These are phyloP conservation scores for Anolis apletophallus DNA, from an alignment of 2,797 vertebrate genomes.

Conservation along the genomic window DNA sequence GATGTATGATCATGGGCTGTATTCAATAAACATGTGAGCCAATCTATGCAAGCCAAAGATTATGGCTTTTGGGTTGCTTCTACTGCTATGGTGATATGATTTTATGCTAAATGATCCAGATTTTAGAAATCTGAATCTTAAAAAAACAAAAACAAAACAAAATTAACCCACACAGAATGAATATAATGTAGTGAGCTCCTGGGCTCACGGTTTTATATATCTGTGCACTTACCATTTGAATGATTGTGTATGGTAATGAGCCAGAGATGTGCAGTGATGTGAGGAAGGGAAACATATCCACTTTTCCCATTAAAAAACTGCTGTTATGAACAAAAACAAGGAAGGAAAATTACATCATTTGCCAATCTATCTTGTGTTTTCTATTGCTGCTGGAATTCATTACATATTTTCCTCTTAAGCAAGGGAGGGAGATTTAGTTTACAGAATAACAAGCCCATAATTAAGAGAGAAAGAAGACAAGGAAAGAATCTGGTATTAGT, in stretches of 20 bases:
- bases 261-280: conserved; percentile 30
- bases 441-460: conserved; percentile 19
- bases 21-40: background rate
- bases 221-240: conserved; percentile 26
- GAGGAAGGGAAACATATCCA: conserved; percentile 26
- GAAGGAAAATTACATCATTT: background rate
- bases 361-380: conserved; percentile 13
- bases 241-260: conserved; percentile 51
- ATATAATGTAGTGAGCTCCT: conserved; percentile 32
- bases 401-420: conserved; percentile 33
- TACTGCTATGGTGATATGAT: background rate
- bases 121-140: conserved; percentile 42
- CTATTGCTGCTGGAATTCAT: conserved; percentile 15
- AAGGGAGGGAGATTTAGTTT: conserved; percentile 1
- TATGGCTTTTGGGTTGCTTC: background rate
- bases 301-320: conserved; percentile 31
- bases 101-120: conserved; percentile 51
- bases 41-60: background rate
- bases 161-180: conserved; percentile 29
- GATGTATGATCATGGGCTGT: background rate
- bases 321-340: conserved; percentile 28
- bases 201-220: conserved; percentile 53
- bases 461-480: conserved; percentile 9
- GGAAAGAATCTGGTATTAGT: background rate
- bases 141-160: conserved; percentile 2